Conservation (phyloP, 2,797 vertebrate species). For the Rhinichthys osculus region DNA sequence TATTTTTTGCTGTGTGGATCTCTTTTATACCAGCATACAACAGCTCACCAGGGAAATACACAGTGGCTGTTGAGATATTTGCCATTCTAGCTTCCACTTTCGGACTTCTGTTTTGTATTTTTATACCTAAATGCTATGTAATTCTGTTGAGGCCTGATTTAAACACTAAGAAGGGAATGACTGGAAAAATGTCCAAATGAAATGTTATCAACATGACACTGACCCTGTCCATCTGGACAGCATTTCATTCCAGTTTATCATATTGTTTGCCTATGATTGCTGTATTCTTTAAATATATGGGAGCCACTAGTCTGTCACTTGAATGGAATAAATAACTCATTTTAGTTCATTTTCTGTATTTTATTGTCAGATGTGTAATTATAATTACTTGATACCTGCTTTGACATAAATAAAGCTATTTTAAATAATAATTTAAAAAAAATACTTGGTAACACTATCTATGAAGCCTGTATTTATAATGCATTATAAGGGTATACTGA, state of each 20-base stretch:
- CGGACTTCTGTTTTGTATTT: slow-evolving; percentile 78
- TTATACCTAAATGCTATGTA: slow-evolving; percentile 80
- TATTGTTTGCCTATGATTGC: slow-evolving; percentile 4
- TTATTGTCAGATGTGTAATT: background rate
- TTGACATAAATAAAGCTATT: slow-evolving; percentile 22
- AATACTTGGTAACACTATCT: no score
- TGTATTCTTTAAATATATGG: slow-evolving; percentile 1
- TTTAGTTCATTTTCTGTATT: background rate
- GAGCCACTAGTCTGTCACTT: background rate
- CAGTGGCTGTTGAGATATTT: slow-evolving; percentile 80
- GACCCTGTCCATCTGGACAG: background rate
- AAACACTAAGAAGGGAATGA: slow-evolving; percentile 76
- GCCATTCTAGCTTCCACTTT: slow-evolving; percentile 80
- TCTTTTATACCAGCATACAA: slow-evolving; percentile 80
- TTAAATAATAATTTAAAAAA: no score
- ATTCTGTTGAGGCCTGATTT: slow-evolving; percentile 76
- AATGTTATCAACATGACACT: background rate
- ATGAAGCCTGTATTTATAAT: no score
- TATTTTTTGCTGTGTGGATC: slow-evolving; percentile 81
- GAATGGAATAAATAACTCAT: background rate
- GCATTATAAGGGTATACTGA: no score
- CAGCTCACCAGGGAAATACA: slow-evolving; percentile 79
- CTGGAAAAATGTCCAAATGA: slow-evolving; percentile 60
- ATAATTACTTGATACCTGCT: background rate
- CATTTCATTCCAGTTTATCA: background rate